Conservation (phyloP, 2,113 vertebrate species). For the human (Homo sapiens) region GRCh38 chr21:37101001-37101500, state of each 20-base stretch:
- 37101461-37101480: neutral
- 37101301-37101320: neutral
- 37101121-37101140: neutral
- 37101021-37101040: neutral
- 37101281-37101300: neutral
- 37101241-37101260: neutral
- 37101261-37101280: neutral
- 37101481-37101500: neutral
- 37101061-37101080: neutral
- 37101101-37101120: neutral
- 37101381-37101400: neutral
- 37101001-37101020: neutral
- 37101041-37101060: neutral
- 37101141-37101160: neutral
- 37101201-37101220: neutral
- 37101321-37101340: neutral
- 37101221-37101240: neutral
- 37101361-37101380: neutral
- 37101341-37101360: neutral
- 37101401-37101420: neutral
- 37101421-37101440: neutral
- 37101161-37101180: slow-evolving; percentile 29
- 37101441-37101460: neutral
- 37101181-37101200: neutral
- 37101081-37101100: neutral